These are phyloP conservation scores for Gobio gobio DNA, from an alignment of 2,113 vertebrate genomes.

Conservation along the genomic window DNA sequence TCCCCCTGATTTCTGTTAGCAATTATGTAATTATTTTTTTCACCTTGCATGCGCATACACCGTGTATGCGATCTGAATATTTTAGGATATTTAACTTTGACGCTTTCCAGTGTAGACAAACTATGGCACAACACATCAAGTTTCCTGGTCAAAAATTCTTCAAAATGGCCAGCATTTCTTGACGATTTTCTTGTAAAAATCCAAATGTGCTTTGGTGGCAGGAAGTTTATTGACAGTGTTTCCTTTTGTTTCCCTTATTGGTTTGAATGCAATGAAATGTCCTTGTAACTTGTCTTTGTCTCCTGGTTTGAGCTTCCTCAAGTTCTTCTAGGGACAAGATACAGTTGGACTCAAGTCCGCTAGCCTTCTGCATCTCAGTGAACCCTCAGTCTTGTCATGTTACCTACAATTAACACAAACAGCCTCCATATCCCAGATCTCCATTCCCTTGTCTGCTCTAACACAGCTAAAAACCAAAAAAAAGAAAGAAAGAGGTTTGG, in stretches of 20 bases:
- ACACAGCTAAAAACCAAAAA: conserved; percentile 54
- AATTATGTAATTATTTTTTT: background rate
- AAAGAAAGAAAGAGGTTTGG: conserved; percentile 81
- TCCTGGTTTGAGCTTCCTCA: conserved; percentile 44
- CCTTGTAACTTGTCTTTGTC: conserved; percentile 36
- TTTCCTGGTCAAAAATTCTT: background rate
- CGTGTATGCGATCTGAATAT: background rate
- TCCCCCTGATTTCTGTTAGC: background rate
- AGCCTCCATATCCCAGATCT: conserved; percentile 14
- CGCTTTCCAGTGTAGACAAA: background rate
- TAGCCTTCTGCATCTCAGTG: conserved; percentile 14
- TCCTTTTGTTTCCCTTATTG: conserved; percentile 8
- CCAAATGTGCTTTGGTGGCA: background rate
- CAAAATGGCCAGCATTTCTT: conserved; percentile 8
- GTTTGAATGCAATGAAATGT: conserved; percentile 30
- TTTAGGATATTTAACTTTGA: background rate
- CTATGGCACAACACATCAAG: background rate
- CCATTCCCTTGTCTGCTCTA: conserved; percentile 34
- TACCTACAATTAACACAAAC: conserved; percentile 31
- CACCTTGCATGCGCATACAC: too few species aligned
- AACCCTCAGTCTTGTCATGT: conserved; percentile 35
- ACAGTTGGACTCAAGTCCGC: conserved; percentile 27
- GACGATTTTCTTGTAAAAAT: background rate
- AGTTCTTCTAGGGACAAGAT: conserved; percentile 51
- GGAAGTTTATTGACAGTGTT: background rate